phyloP scores from a whole-genome alignment of 2,113 vertebrate species.

The Platichthys flesus region DNA sequence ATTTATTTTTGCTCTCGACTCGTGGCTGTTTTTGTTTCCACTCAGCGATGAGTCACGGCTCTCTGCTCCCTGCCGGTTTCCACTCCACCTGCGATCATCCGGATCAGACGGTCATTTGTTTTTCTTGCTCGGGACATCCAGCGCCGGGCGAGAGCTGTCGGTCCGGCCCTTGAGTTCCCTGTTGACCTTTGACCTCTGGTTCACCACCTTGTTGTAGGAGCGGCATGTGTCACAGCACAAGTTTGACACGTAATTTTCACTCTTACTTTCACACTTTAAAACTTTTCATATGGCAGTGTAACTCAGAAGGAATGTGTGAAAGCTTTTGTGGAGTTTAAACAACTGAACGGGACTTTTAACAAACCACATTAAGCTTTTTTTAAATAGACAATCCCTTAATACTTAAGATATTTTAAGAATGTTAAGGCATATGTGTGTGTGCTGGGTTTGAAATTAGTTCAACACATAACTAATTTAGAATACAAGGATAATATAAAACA shows the following conservation, averaged over 20 bases:
- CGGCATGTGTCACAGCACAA: not conserved
- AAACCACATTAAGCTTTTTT: not conserved
- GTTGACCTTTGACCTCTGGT: constrained; percentile 52
- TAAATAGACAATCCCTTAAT: not conserved
- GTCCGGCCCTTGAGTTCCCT: not conserved
- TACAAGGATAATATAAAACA: too few relatives aligned
- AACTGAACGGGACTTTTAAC: not conserved
- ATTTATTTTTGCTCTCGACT: constrained; percentile 35
- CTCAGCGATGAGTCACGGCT: not conserved
- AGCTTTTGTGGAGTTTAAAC: not conserved
- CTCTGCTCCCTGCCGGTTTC: constrained; percentile 25
- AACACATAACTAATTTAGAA: too few relatives aligned
- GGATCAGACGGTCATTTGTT: constrained; percentile 25
- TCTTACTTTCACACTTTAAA: not conserved
- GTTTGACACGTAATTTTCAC: not conserved
- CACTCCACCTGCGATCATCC: not conserved
- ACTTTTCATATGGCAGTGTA: not conserved
- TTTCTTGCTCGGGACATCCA: not conserved
- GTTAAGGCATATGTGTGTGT: too few relatives aligned
- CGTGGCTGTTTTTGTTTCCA: constrained; percentile 52
- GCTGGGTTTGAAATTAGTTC: too few relatives aligned
- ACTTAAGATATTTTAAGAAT: too few relatives aligned
- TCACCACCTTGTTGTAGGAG: constrained; percentile 8
- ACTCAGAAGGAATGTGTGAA: not conserved
- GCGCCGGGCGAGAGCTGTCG: not conserved